These are phyloP conservation scores for Nerophis ophidion DNA, from an alignment of 2,113 vertebrate genomes.

Conservation along the genomic window DNA sequence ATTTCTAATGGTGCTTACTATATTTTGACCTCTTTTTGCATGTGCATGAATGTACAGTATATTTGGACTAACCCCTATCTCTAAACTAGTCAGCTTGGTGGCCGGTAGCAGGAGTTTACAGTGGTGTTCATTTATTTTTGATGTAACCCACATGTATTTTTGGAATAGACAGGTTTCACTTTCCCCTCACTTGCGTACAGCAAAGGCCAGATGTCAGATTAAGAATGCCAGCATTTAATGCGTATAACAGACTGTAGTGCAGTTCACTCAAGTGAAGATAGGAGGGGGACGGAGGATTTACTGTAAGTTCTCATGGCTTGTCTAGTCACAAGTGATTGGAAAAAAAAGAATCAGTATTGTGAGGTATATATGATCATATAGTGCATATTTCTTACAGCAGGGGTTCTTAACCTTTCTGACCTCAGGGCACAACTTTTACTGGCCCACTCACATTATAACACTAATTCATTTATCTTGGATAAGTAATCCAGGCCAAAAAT, in stretches of 20 bases:
- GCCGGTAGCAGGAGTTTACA: slow-evolving; percentile 39
- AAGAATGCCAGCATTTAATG: slow-evolving; percentile 13
- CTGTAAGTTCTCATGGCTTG: neutral
- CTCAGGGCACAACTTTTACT: too few species aligned
- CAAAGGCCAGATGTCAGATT: slow-evolving; percentile 22
- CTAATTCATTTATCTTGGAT: too few species aligned
- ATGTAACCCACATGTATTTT: slow-evolving; percentile 43
- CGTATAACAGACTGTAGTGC: neutral
- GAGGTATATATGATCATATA: too few species aligned
- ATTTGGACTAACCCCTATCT: slow-evolving; percentile 44
- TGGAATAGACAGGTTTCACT: slow-evolving; percentile 46
- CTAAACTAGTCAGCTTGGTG: slow-evolving; percentile 39
- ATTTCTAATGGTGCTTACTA: slow-evolving; percentile 11
- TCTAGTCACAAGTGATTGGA: too few species aligned
- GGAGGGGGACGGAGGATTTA: neutral
- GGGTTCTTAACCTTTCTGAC: too few species aligned
- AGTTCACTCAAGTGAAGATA: neutral
- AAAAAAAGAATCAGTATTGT: too few species aligned
- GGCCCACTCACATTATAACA: too few species aligned
- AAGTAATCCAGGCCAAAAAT: too few species aligned
- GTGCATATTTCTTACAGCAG: too few species aligned
- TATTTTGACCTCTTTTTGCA: slow-evolving; percentile 47
- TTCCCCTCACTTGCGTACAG: slow-evolving; percentile 25
- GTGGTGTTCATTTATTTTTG: slow-evolving; percentile 62
- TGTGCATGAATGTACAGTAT: slow-evolving; percentile 38